A percentile compares a stretch with the other conserved stretches of the same genome.
Evolutionary conservation across 1,140 invertebrate genomes (phyloP).

Genomic region (Cyrtorhinus lividipennis): DNA sequence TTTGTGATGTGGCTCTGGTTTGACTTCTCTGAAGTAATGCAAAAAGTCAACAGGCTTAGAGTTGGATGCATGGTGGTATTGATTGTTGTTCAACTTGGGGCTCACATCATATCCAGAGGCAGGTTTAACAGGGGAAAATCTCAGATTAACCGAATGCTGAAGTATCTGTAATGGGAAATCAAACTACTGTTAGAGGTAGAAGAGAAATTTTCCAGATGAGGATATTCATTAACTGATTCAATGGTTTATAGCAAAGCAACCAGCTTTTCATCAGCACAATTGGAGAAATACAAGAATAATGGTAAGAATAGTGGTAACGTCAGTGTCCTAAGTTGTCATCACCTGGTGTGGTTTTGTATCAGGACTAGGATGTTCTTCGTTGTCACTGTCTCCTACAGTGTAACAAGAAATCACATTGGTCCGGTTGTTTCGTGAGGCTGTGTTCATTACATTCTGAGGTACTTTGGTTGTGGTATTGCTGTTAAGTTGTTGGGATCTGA

Average conservation of each 20-base stretch:
- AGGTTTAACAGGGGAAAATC: constrained; percentile 17
- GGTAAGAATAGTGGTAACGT: no score
- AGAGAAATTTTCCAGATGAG: no score
- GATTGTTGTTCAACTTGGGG: constrained; percentile 2
- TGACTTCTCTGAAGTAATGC: constrained; percentile 26
- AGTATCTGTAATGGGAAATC: constrained; percentile 15
- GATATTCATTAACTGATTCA: no score
- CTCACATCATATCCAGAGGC: background rate
- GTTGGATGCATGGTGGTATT: constrained; percentile 18
- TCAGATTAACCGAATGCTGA: constrained; percentile 14
- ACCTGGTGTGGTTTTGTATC: constrained; percentile 13
- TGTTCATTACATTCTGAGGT: background rate
- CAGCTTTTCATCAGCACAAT: no score
- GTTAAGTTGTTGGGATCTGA: background rate
- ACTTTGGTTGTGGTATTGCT: background rate
- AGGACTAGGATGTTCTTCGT: constrained; percentile 46
- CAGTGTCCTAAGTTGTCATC: no score
- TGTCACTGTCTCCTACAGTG: constrained; percentile 65
- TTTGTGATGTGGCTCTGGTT: constrained; percentile 31
- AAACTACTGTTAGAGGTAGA: constrained; percentile 18
- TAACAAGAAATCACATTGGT: constrained; percentile 62
- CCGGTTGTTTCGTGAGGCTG: background rate
- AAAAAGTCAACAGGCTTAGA: constrained; percentile 15
- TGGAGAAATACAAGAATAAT: no score
- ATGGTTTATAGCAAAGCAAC: no score